Percentiles rank a stretch among this genome's conserved stretches.
Evolutionary conservation across 2,888 invertebrate genomes (phyloP).

Genomic region (Lasioglossum zephyrum): DNA sequence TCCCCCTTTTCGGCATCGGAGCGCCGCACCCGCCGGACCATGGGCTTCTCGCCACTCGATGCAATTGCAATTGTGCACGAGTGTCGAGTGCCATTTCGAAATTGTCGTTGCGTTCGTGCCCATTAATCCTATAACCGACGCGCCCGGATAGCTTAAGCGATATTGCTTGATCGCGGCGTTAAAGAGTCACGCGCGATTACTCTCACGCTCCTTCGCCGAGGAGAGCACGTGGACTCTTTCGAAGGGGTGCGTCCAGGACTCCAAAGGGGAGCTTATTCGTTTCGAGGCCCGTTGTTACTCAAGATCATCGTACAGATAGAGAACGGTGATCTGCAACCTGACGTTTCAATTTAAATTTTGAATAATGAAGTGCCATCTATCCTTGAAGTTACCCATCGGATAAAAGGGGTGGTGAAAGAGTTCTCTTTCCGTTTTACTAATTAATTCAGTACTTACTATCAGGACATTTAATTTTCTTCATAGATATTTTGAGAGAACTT

Average conservation of each 20-base stretch:
- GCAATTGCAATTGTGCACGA: conserved; percentile 72
- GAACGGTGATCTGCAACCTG: neutral
- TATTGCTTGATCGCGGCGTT: conserved; percentile 68
- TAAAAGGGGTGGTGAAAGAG: neutral
- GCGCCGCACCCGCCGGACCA: conserved; percentile 50
- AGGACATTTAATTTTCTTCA: neutral
- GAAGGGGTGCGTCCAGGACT: neutral
- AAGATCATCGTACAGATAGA: neutral
- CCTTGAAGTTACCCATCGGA: neutral
- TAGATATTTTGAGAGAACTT: neutral
- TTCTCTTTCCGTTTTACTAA: neutral
- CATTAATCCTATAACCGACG: conserved; percentile 67
- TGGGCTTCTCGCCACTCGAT: conserved; percentile 63
- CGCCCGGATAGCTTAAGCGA: conserved; percentile 63
- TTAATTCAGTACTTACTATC: neutral
- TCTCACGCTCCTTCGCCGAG: conserved; percentile 23
- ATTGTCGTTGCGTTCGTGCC: conserved; percentile 66
- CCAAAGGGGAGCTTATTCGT: conserved; percentile 3
- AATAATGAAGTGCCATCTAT: neutral
- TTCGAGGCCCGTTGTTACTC: neutral
- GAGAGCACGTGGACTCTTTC: neutral
- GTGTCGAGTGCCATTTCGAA: conserved; percentile 71
- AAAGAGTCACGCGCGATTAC: conserved; percentile 67
- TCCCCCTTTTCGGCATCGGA: conserved; percentile 42
- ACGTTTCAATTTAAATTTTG: conserved; percentile 15